Evolutionary conservation across 2,113 vertebrate genomes (phyloP), one percentile per base, ranked within the genome.

Genomic region (Cyphomyrus discorhynchus): DNA sequence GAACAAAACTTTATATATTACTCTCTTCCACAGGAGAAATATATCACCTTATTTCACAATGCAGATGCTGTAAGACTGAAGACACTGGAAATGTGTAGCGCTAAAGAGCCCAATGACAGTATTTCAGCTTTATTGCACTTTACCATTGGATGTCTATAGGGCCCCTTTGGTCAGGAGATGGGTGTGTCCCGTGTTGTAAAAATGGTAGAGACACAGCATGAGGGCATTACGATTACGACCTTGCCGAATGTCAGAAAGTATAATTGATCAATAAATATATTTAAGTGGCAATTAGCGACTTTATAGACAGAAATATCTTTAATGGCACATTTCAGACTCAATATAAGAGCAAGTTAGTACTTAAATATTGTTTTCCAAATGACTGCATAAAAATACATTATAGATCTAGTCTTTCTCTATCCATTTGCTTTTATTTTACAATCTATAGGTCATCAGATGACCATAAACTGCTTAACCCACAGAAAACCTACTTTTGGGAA

Each of bases 261-360:
- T 96, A 95, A 96, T 95, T 94, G 94, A 95, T 95, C 93, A 95
- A 96, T 96, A 95, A 96, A 96, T 95, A 94, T 94, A 89, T 93
- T 94, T 94, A 94, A 96, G 94, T 93, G 93, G 92, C 93, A 91
- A 92, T 95, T 95, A 93, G 90, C 92, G 89, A 92, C 92, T 96
- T 96, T 95, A 94, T 94, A 94, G 94, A 94, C 93, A 95, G 94
- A 94, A 94, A 93, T 95, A 93, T 96, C 92, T 94, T 93, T 94
- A 94, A 93, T 93, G 94, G 91, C 93, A 94, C 94, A 94, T 94
- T 95, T 95, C 92, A 94, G 91, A 94, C 92, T 91, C 91, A 92
- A 92, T 88, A 90, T 93, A 93, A 92, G 92, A 92, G 92, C 92
- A 93, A 91, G 92, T 94, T 95, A 87, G 89, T 56, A 82, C 86